Evolutionary conservation across 1,140 invertebrate species (phyloP), one percentile per base, ranked within the genome.

Genomic region (Aphis gossypii): DNA sequence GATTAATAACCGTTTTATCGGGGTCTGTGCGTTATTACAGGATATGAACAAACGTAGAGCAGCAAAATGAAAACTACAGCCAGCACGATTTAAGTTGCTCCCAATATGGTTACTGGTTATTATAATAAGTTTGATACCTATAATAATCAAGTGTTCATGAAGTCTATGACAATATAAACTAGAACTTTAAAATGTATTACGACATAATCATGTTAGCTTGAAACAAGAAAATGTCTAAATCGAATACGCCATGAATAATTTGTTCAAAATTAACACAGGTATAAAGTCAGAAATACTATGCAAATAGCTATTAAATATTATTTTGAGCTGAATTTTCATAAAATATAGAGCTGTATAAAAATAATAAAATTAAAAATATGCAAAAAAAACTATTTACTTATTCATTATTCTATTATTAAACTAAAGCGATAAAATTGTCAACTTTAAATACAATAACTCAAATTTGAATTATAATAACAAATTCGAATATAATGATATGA

Each of bases 1-100:
- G 87, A 89, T 89, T 89, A 89, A 89, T 89, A 89, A 38, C 18
- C 46, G n/a, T 54, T 89, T 89, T 54, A 89, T 89, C 18, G 46
- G 20, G n/a, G 48, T 54, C 20, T 54, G 21, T 23, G 60, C 14
- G 60, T 76, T 76, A n/a, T 76, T 76, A 6, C 4, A 35, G 14
- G 30, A 76, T 11, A 76, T 14, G 54, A 54, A 54, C 60, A n/a
- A 2, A n/a, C 30, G 30, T n/a, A 76, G 14, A 76, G 30, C 14
- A n/a, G 4, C 30, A 14, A 76, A 76, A 76, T 18, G 14, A 76
- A 76, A 76, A 76, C 60, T 30, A n/a, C 60, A 14, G 23, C 30
- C 30, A 14, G 23, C 30, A 76, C 60, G 60, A 76, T 76, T 6
- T 76, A 76, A 76, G 60, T 76, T 76, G 30, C 60, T n/a, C 14